These are phyloP conservation scores for Leptatherina wallacei DNA, from an alignment of 2,797 vertebrate genomes.

Conservation along the genomic window DNA sequence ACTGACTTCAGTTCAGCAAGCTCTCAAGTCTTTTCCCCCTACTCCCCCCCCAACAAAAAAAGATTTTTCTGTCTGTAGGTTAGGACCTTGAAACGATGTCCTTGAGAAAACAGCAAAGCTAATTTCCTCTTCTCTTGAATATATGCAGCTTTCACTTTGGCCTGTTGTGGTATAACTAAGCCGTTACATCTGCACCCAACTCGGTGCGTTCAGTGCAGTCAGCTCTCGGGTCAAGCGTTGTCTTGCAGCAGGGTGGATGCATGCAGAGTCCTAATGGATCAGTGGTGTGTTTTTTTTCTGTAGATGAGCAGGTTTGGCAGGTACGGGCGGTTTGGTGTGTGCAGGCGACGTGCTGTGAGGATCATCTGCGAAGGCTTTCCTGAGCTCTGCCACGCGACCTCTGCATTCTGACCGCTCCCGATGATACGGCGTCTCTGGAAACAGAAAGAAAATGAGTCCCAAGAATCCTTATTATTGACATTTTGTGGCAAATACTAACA, in stretches of 20 bases:
- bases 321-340: constrained; percentile 73
- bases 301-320: constrained; percentile 79
- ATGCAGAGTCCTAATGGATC: constrained; percentile 28
- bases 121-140: constrained; percentile 7
- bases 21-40: constrained; percentile 47
- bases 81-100: background rate
- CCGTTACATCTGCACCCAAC: constrained; percentile 5
- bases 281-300: constrained; percentile 38
- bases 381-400: constrained; percentile 77
- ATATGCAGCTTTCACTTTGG: constrained; percentile 12
- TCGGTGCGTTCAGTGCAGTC: constrained; percentile 1
- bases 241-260: constrained; percentile 17
- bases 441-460: background rate
- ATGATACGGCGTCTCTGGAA: constrained; percentile 41
- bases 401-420: constrained; percentile 32
- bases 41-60: background rate
- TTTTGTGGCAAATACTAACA: background rate
- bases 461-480: background rate
- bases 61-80: background rate
- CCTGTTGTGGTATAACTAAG: constrained; percentile 13
- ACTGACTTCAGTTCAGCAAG: constrained; percentile 42
- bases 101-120: constrained; percentile 12
- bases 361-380: constrained; percentile 63
- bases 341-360: constrained; percentile 23
- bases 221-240: constrained; percentile 26